Base-by-base conservation (phyloP, 2,888 invertebrate genomes). In the Spisula solida region DNA sequence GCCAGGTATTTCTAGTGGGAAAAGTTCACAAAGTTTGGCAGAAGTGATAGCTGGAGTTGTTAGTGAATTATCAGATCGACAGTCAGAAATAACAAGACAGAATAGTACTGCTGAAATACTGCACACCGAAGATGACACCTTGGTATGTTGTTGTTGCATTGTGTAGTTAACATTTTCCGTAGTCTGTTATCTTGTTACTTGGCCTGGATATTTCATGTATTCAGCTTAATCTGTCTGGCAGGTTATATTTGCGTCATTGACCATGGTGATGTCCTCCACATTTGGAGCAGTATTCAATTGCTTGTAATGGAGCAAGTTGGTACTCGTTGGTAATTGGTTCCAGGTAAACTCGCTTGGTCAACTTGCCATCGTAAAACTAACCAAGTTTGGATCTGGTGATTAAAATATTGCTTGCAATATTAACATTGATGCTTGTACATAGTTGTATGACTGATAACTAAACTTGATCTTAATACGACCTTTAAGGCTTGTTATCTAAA, bases 11-110 rank as follows among this genome's bases (percentile, higher is more conserved):
- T 85, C 88, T 34, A 56, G 48, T 82, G 93, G 91, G 0, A 91
- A 92, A 79, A 91, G 93, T 20, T 90, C 94, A 16, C 94, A 94
- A 85, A 94, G 94, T 0, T 85, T 95, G 85, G 95, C 94, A 29
- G 96, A 96, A 86, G 95, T 94, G n/a, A 93, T 96, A 47, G 94
- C 94, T 47, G 96, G 95, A 80, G 95, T 94, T 34, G 94, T 95
- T 8, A 94, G 87, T 87, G 95, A 95, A 82, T 91, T 94, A 87
- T 93, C 86, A 25, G 94, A 93, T 79, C 87, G 92, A 48, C 91
- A 92, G 70, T 89, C 91, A 12, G 92, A 90, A 70, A 91, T 94
- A 81, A 90, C 92, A 29, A 87, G 93, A 82, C 94, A 93, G 79
- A 94, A 93, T 87, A 94, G 94, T 85, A 88, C 94, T 14, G 92